Evolutionary conservation across 2,797 vertebrate species (phyloP).

Genomic region (Oreonectes daqikongensis): DNA sequence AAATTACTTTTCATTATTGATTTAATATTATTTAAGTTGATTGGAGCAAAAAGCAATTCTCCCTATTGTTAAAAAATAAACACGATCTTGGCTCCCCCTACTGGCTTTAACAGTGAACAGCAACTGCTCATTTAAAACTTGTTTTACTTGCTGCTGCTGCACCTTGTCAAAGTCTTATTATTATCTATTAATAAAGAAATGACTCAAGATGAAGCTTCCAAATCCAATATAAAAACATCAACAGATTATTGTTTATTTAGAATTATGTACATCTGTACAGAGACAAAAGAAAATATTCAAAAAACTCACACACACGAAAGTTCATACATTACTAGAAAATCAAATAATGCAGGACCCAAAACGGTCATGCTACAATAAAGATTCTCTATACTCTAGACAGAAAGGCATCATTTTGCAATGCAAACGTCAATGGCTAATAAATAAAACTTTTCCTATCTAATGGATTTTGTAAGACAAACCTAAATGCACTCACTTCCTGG

Average conservation of each 20-base stretch:
- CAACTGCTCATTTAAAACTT: neutral
- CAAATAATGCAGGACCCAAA: neutral
- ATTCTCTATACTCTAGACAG: neutral
- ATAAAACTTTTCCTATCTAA: neutral
- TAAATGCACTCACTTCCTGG: neutral
- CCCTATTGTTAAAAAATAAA: neutral
- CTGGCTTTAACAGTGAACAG: neutral
- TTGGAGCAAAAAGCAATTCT: neutral
- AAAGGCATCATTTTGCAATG: neutral
- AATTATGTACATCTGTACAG: conserved; percentile 26
- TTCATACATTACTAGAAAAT: neutral
- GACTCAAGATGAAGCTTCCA: too few relatives aligned
- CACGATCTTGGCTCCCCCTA: conserved; percentile 39
- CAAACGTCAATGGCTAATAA: neutral
- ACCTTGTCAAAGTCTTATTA: neutral
- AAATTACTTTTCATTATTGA: too few relatives aligned
- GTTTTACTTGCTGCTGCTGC: neutral
- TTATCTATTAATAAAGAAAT: neutral
- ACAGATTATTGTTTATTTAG: conserved; percentile 34
- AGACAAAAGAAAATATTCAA: neutral
- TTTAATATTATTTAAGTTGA: neutral
- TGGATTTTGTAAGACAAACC: neutral
- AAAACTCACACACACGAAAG: neutral
- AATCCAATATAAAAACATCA: neutral
- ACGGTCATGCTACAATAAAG: neutral